Percentiles rank a stretch among this genome's conserved stretches.
phyloP scores from a whole-genome alignment of 2,113 vertebrate genomes.

The Uria lomvia region DNA sequence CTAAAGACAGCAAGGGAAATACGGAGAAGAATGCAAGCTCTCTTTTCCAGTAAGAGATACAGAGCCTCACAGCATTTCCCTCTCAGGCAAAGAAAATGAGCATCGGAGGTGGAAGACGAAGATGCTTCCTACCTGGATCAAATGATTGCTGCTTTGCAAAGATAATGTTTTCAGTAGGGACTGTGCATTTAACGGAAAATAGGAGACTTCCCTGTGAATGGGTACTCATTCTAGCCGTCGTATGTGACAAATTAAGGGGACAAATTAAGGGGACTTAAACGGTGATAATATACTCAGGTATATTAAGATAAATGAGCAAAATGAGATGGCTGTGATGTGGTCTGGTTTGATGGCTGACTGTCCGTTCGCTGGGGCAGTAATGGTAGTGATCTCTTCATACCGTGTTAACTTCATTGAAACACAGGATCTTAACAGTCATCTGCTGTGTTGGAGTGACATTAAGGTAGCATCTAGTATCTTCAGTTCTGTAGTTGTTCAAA shows the following conservation, averaged over 20 bases:
- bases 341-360: not conserved
- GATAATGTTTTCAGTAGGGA: not conserved
- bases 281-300: not conserved
- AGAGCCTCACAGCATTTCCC: constrained; percentile 35
- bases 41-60: constrained; percentile 35
- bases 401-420: not conserved
- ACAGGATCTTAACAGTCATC: not conserved
- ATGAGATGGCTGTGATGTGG: not conserved
- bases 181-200: not conserved
- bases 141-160: not conserved
- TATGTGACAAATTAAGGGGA: not conserved
- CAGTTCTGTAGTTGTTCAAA: not conserved
- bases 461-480: not conserved
- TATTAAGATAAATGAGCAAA: not conserved
- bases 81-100: constrained; percentile 24
- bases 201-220: not conserved
- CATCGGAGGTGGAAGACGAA: constrained; percentile 17
- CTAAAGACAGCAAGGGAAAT: not conserved
- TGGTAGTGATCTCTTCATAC: not conserved
- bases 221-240: not conserved
- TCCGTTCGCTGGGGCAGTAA: not conserved
- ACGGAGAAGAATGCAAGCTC: constrained; percentile 8
- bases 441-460: not conserved
- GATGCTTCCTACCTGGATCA: not conserved
- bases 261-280: not conserved